phyloP scores from a whole-genome alignment of 2,797 vertebrate genomes.

The Tamandua tetradactyla region DNA sequence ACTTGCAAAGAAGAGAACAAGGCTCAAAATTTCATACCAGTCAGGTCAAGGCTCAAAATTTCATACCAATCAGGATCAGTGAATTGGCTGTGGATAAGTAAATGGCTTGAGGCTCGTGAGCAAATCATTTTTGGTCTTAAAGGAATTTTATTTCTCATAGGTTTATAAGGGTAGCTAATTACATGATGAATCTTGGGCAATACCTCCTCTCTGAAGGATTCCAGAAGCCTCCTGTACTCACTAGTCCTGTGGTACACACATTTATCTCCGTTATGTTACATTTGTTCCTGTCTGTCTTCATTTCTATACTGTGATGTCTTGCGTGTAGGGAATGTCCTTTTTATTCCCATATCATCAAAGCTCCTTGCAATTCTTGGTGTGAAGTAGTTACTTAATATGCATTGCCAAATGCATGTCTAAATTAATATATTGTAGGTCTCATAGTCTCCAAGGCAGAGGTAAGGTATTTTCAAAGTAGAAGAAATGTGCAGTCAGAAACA shows the following conservation, averaged over 20 bases:
- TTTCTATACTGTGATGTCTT: not conserved
- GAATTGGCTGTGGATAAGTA: not conserved
- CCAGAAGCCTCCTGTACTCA: accelerated
- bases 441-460: not conserved
- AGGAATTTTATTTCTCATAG: not conserved
- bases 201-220: not conserved
- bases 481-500: not conserved
- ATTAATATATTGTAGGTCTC: not conserved
- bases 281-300: not conserved
- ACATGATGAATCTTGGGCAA: not conserved
- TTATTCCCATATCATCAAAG: not conserved
- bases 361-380: not conserved
- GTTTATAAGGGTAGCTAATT: not conserved
- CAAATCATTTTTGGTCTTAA: slow-evolving; percentile 11
- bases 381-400: not conserved
- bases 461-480: not conserved
- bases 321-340: not conserved
- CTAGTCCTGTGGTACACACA: not conserved
- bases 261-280: not conserved
- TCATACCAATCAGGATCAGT: not conserved
- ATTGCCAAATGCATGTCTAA: not conserved
- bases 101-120: not conserved
- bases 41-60: not conserved
- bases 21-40: not conserved
- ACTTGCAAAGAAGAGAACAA: not conserved